Percentiles rank a stretch among this genome's conserved stretches.
These are phyloP conservation scores for Conus betulinus DNA, from an alignment of 1,140 invertebrate genomes.

Conservation along the genomic window DNA sequence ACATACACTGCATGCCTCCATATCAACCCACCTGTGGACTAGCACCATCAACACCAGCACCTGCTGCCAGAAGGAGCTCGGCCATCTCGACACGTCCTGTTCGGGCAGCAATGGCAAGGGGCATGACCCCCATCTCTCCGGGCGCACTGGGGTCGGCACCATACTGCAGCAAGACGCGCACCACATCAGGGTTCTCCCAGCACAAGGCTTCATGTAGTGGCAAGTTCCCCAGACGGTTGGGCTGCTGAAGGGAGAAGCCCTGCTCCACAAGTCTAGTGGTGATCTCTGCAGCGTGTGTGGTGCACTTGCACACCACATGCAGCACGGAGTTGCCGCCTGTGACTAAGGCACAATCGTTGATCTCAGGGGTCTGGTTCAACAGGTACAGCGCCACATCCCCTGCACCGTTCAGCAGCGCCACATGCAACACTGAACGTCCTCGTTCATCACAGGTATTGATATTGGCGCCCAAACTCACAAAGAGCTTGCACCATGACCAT, in stretches of 20 bases:
- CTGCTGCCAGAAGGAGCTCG: constrained; percentile 6
- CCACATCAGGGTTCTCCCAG: constrained; percentile 25
- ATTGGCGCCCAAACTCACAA: constrained; percentile 13
- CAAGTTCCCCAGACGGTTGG: constrained; percentile 8
- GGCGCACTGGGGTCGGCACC: not conserved
- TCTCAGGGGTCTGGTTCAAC: not conserved
- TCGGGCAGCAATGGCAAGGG: constrained; percentile 19
- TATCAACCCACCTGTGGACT: not conserved
- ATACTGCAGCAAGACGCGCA: not conserved
- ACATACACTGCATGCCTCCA: not conserved
- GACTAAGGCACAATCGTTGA: not conserved
- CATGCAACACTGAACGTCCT: constrained; percentile 11
- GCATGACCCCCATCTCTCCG: not conserved
- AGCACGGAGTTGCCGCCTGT: not conserved
- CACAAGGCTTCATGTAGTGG: constrained; percentile 30
- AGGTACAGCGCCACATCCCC: not conserved
- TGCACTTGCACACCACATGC: constrained; percentile 15
- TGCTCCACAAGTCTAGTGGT: not conserved
- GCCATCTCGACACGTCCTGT: constrained; percentile 17
- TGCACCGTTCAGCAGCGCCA: constrained; percentile 12
- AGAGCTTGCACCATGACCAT: not conserved
- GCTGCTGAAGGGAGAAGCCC: not conserved
- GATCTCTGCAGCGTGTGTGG: not conserved
- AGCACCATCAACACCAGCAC: constrained; percentile 20
- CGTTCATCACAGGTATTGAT: constrained; percentile 16